Evolutionary conservation across 2,888 invertebrate genomes (phyloP).

Genomic region (Drosophila rubida): DNA sequence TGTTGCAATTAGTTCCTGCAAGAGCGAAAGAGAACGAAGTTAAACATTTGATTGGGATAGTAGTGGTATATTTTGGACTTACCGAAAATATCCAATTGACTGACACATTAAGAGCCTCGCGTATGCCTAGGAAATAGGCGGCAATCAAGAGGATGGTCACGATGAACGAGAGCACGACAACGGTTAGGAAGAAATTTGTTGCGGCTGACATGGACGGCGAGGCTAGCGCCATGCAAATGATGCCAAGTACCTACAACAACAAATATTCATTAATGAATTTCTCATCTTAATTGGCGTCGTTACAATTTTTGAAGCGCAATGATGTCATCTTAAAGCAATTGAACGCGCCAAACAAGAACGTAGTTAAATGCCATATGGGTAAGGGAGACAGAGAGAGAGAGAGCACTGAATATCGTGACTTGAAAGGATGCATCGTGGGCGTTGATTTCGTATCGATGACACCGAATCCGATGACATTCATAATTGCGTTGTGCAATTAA

Average conservation of each 20-base stretch:
- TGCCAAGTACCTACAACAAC: conserved; percentile 90
- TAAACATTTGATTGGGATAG: background rate
- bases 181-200: conserved; percentile 94
- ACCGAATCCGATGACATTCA: conserved; percentile 30
- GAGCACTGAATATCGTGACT: background rate
- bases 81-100: conserved; percentile 94
- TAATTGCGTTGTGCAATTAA: conserved; percentile 49
- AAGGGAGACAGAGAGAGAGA: background rate
- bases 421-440: conserved; percentile 32
- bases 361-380: conserved; percentile 21
- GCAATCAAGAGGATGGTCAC: conserved; percentile 92
- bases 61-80: conserved; percentile 82
- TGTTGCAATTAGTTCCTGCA: conserved; percentile 93
- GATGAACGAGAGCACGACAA: conserved; percentile 93
- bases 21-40: background rate
- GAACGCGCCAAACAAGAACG: conserved; percentile 11
- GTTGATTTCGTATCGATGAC: conserved; percentile 35
- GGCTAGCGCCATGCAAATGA: conserved; percentile 93
- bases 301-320: conserved; percentile 12
- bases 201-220: conserved; percentile 88
- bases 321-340: conserved; percentile 55
- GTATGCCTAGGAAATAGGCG: conserved; percentile 91
- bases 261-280: conserved; percentile 15
- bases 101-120: conserved; percentile 91
- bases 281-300: conserved; percentile 34